Percentiles rank a stretch among this genome's conserved stretches.
These are phyloP conservation scores for Echinops telfairi DNA, from an alignment of 2,113 vertebrate genomes.

Conservation along the genomic window DNA sequence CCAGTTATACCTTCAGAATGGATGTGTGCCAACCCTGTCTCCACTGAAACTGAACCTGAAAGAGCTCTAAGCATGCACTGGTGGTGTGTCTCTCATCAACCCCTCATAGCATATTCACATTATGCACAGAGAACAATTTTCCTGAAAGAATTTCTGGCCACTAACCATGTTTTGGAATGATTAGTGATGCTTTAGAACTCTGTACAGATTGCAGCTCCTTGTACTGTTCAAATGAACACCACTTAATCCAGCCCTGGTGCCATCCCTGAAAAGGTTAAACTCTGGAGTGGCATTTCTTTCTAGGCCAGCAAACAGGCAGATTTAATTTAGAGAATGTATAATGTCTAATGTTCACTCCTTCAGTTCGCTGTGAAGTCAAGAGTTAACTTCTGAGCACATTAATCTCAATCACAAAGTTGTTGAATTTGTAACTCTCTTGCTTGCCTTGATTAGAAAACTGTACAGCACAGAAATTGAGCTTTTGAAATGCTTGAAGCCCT, in stretches of 20 bases:
- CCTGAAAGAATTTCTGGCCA: slow-evolving; percentile 5
- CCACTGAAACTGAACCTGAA: slow-evolving; percentile 27
- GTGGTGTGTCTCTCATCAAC: not conserved
- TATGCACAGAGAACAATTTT: not conserved
- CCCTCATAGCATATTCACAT: slow-evolving; percentile 17
- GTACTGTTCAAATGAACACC: not conserved
- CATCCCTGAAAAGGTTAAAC: slow-evolving; percentile 22
- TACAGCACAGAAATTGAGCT: slow-evolving; percentile 57
- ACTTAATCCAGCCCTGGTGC: not conserved
- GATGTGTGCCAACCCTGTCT: not conserved
- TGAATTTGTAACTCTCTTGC: slow-evolving; percentile 68
- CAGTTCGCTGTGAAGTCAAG: slow-evolving; percentile 39
- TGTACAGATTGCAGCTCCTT: not conserved
- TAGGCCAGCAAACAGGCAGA: slow-evolving; percentile 2
- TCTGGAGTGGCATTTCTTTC: slow-evolving; percentile 20
- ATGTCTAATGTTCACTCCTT: not conserved
- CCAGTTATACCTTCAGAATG: not conserved
- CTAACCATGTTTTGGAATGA: not conserved
- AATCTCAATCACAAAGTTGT: slow-evolving; percentile 70
- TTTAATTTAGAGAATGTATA: slow-evolving; percentile 58
- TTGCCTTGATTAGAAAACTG: slow-evolving; percentile 67
- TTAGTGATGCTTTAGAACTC: not conserved
- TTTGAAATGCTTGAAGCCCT: slow-evolving; percentile 51
- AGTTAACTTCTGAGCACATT: slow-evolving; percentile 61
- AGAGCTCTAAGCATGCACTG: slow-evolving; percentile 29